Base-by-base conservation (phyloP, 2,888 invertebrate genomes). In the Tanytarsus gracilentus region DNA sequence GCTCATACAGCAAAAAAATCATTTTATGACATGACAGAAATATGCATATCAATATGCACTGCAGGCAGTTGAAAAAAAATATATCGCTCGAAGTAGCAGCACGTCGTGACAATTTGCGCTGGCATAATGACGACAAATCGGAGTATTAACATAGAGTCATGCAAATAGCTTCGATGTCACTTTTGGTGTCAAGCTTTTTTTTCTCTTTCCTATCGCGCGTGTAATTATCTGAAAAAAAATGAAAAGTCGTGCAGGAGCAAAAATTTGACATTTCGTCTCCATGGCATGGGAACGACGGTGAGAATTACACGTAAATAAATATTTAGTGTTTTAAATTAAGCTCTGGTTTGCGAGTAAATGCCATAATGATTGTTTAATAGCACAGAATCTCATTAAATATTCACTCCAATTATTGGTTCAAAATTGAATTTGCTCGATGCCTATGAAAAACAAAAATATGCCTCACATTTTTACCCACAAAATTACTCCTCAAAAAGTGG, bases 371-470 rank as follows among this genome's bases (percentile, higher is more conserved):
- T 58, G 58, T 27, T 58, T 58, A 58, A 58, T 58, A 58, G 40
- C 55, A n/a, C 18, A 58, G 29, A 58, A 48, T 58, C 58, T 58
- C 58, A 58, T 58, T 58, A 58, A 58, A 58, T 48, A 58, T 58
- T 58, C 58, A 55, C 55, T 55, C 58, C 58, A 58, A 58, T 58
- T 48, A 58, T 53, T 27, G 58, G 27, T 27, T 44, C 29, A 58
- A 58, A 33, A 58, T 58, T 58, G 58, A 58, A 58, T 58, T 58
- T 58, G 48, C 18, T 44, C 44, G 23, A 36, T 16, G 36, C n/a
- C n/a, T 14, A 7, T 14, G 36, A n/a, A 14, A 14, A 36, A 36
- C 36, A 36, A 36, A 14, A 36, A 36, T 14, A 2, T 36, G n/a
- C 9, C n/a, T 36, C n/a, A 36, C 16, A 36, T 36, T 44, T 44